Evolutionary conservation across 2,797 vertebrate genomes (phyloP), one percentile per base, ranked within the genome.

Genomic region (Hirundo rustica): DNA sequence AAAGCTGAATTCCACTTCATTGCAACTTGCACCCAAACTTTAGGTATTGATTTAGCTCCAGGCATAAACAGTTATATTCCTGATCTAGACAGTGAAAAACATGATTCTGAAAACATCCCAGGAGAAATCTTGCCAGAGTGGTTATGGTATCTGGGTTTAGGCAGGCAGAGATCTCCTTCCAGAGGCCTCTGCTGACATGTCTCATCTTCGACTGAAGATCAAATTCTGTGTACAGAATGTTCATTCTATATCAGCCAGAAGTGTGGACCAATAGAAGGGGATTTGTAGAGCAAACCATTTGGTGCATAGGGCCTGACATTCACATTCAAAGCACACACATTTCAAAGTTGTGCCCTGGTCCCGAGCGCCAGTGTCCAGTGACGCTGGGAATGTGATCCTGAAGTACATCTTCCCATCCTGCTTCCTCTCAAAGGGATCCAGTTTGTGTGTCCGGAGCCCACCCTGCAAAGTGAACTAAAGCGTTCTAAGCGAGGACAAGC

Each of bases 31-130:
- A 70, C 9, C 45, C 50, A 64, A 67, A 79, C 34, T 85, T 83
- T 10, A 71, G 34, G 7, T 77, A 93, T 71, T 73, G 70, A 78
- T 86, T 80, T 89, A 79, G 30, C 48, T 93, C 11, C 36, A 66
- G 48, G 76, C 15, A 1, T 92, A 80, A 95, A 95, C 34, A 62
- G n/a, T 53, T 75, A 7, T 21, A 72, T 84, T 86, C 25, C 42
- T 71, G 32, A 47, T 25, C 38, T 61, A 62, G 44, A 72, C 10
- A 27, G 27, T 45, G 57, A 57, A 91, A 55, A 89, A 89, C 7
- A 21, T 55, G 57, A 11, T 42, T 74, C 38, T 67, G 60, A 77
- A 88, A 78, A 50, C 4, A 26, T 74, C 53, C 36, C 26, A 53
- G 53, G 29, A 77, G 57, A 94, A 92, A 80, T 54, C 62, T 78